Base-by-base conservation (phyloP, 2,888 invertebrate species). In the Eupithecia vulgata region DNA sequence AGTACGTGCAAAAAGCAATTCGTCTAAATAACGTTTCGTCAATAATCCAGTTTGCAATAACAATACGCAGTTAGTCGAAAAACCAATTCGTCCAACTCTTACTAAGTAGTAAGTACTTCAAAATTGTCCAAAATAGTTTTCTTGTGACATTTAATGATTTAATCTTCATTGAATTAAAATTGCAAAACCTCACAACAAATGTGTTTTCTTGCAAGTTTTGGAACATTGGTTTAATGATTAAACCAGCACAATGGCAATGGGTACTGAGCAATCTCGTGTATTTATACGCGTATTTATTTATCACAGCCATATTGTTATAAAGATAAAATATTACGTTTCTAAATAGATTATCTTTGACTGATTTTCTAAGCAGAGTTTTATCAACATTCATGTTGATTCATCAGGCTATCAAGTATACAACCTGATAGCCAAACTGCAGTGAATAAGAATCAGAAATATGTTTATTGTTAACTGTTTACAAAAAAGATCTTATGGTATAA, bases 201-300 rank as follows among this genome's bases (percentile, higher is more conserved):
- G 15, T 15, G n/a, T 10, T 37, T 12, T 57, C 25, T 3, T 52
- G 10, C 57, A 25, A 57, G 21, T 62, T 5, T 62, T 37, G 37
- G 37, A 64, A 64, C 35, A 64, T n/a, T n/a, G n/a, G n/a, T n/a
- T n/a, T n/a, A n/a, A n/a, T 37, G 5, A 37, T 37, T 37, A 64
- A 64, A 64, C 37, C 35, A n/a, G n/a, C 35, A 64, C 62, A 64
- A 64, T 64, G 62, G 13, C n/a, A n/a, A 5, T 59, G 25, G n/a
- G 57, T 59, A 61, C 62, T 62, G 34, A 62, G 62, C 37, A 64
- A 12, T 57, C 57, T 25, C 25, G 8, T n/a, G 30, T 61, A 59
- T 30, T 35, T 48, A 61, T 48, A 61, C 7, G 21, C 3, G n/a
- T 37, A 37, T 64, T 37, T 35, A 21, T 64, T 37, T 35, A n/a